Evolutionary conservation across 2,113 vertebrate species (phyloP).

Genomic region (Datnioides undecimradiatus): DNA sequence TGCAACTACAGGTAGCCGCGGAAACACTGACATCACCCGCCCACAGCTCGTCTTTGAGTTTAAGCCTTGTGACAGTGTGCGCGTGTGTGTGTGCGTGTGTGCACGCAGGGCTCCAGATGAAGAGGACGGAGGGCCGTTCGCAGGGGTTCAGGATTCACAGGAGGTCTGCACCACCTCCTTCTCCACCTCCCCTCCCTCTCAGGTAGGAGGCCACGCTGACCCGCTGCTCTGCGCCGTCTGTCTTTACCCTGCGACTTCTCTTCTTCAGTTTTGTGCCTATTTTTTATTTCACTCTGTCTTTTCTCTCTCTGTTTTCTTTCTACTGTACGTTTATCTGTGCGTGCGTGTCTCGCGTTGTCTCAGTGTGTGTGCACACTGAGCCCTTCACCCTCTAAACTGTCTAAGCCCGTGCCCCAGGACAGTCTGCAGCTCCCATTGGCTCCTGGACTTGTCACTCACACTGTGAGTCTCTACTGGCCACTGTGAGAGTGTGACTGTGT

Average conservation of each 20-base stretch:
- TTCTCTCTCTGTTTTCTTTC: conserved; percentile 45
- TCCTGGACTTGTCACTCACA: conserved; percentile 81
- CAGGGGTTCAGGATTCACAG: conserved; percentile 95
- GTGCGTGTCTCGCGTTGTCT: conserved; percentile 13
- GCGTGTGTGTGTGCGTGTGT: background rate
- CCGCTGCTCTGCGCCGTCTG: background rate
- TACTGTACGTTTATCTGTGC: conserved; percentile 3
- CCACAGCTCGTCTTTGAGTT: background rate
- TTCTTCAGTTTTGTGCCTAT: conserved; percentile 50
- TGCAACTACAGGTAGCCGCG: conserved; percentile 94
- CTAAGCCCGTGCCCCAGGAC: conserved; percentile 79
- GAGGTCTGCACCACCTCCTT: conserved; percentile 98
- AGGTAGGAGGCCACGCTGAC: conserved; percentile 80
- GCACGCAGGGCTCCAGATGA: conserved; percentile 85
- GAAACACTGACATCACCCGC: background rate
- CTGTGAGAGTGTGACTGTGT: conserved; percentile 45
- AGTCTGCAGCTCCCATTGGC: conserved; percentile 76
- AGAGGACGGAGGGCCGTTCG: conserved; percentile 86
- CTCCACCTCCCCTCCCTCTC: conserved; percentile 98
- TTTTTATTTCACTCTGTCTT: conserved; percentile 53
- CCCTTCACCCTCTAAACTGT: conserved; percentile 78
- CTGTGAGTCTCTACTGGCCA: conserved; percentile 71
- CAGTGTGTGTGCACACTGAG: conserved; percentile 80
- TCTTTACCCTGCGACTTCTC: conserved; percentile 37
- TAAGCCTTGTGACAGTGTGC: too few species aligned